Percentiles rank a stretch among this genome's conserved stretches.
Evolutionary conservation across 2,113 vertebrate genomes (phyloP).

Genomic region (Cynocephalus volans): DNA sequence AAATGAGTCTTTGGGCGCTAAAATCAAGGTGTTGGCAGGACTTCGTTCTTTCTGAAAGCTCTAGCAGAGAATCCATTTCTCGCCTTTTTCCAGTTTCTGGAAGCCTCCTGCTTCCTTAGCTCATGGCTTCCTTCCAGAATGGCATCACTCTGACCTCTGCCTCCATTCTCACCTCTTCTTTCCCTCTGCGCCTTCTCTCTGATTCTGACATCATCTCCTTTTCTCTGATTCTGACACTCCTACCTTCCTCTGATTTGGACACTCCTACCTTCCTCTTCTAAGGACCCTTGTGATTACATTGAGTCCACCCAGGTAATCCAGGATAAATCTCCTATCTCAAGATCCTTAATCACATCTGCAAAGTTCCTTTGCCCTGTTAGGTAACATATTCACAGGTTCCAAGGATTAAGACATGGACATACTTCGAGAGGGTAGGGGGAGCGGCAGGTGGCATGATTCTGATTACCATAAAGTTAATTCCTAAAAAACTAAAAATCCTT

Average conservation of each 20-base stretch:
- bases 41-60: not conserved
- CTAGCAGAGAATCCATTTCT: not conserved
- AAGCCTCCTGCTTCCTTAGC: not conserved
- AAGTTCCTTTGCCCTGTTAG: not conserved
- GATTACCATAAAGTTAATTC: not conserved
- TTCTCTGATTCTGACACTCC: not conserved
- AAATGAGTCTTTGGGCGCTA: not conserved
- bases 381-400: not conserved
- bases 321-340: not conserved
- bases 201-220: not conserved
- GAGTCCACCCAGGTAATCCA: not conserved
- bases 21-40: rapidly evolving
- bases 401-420: not conserved
- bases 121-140: not conserved
- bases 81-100: not conserved
- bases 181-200: not conserved
- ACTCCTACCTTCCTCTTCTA: not conserved
- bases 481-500: not conserved
- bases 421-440: not conserved
- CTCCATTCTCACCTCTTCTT: not conserved
- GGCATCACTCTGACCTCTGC: not conserved
- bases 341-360: not conserved
- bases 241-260: not conserved
- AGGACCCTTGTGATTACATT: not conserved
- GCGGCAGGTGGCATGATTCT: not conserved